Conservation (phyloP, 1,140 invertebrate genomes). For the Globodera rostochiensis region DNA sequence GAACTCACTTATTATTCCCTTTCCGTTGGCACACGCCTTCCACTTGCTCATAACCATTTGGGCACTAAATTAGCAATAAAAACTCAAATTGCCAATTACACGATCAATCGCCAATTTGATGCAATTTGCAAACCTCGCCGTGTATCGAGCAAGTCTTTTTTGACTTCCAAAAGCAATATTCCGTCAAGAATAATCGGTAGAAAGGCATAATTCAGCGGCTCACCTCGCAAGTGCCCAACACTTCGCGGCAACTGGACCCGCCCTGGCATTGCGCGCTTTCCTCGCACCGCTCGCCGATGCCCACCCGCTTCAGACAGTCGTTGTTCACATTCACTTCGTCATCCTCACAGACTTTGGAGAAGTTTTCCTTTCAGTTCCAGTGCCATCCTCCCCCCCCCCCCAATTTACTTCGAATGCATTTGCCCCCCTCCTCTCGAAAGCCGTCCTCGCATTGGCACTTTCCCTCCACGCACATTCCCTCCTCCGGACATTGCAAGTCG, state of each 20-base stretch:
- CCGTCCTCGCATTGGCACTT: conserved; percentile 55
- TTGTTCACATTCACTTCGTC: conserved; percentile 46
- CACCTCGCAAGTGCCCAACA: conserved; percentile 44
- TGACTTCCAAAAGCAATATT: too few species aligned
- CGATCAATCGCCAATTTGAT: too few species aligned
- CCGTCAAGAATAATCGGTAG: too few species aligned
- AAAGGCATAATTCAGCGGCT: not conserved
- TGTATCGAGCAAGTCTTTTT: too few species aligned
- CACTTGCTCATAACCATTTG: conserved; percentile 43
- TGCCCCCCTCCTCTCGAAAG: conserved; percentile 37
- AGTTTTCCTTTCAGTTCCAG: conserved; percentile 14
- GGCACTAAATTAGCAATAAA: conserved; percentile 36
- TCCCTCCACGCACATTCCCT: conserved; percentile 53
- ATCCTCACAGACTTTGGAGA: conserved; percentile 43
- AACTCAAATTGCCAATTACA: not conserved
- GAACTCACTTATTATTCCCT: conserved; percentile 17
- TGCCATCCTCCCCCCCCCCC: not conserved
- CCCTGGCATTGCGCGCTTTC: conserved; percentile 57
- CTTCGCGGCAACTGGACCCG: conserved; percentile 50
- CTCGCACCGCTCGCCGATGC: conserved; percentile 51
- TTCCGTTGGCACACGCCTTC: conserved; percentile 51
- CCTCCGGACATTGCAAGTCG: conserved; percentile 56
- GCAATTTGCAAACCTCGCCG: too few species aligned
- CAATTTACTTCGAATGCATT: conserved; percentile 51
- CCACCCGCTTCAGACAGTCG: conserved; percentile 48